phyloP scores from a whole-genome alignment of 2,113 vertebrate genomes.

The Thalassoma bifasciatum region DNA sequence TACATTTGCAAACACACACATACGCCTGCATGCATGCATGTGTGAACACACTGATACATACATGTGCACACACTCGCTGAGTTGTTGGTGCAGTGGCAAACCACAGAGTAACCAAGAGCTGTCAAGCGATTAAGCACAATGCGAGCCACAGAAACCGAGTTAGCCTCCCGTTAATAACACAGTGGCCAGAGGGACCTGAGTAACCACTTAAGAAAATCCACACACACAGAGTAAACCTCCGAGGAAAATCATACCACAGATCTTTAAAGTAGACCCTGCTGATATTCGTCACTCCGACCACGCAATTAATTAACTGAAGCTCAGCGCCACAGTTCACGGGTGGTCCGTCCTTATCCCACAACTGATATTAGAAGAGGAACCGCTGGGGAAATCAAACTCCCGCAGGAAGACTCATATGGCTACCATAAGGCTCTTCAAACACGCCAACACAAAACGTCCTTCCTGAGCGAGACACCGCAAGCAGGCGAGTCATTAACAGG shows the following conservation, averaged over 20 bases:
- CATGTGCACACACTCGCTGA: slow-evolving; percentile 14
- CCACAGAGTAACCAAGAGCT: slow-evolving; percentile 75
- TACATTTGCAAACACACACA: slow-evolving; percentile 22
- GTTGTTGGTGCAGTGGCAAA: slow-evolving; percentile 67
- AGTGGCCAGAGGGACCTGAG: slow-evolving; percentile 69
- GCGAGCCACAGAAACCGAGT: slow-evolving; percentile 75
- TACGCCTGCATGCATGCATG: slow-evolving; percentile 22
- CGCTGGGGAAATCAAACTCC: slow-evolving; percentile 53
- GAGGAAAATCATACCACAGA: slow-evolving; percentile 59
- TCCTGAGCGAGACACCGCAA: slow-evolving; percentile 62
- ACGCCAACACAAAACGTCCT: slow-evolving; percentile 53
- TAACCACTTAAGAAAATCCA: slow-evolving; percentile 47
- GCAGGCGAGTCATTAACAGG: slow-evolving; percentile 29
- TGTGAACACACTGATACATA: slow-evolving; percentile 27
- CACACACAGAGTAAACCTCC: slow-evolving; percentile 37
- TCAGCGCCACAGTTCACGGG: slow-evolving; percentile 38
- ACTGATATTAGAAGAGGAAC: slow-evolving; percentile 41
- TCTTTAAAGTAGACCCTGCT: slow-evolving; percentile 52
- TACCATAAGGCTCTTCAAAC: slow-evolving; percentile 80
- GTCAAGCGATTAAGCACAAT: slow-evolving; percentile 79
- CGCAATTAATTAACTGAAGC: slow-evolving; percentile 64
- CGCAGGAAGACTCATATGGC: slow-evolving; percentile 75
- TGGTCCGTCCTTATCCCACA: slow-evolving; percentile 50
- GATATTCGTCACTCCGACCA: slow-evolving; percentile 63
- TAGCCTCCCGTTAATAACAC: slow-evolving; percentile 73